Conservation (phyloP, 2,888 invertebrate genomes). For the Coleophora deauratella region DNA sequence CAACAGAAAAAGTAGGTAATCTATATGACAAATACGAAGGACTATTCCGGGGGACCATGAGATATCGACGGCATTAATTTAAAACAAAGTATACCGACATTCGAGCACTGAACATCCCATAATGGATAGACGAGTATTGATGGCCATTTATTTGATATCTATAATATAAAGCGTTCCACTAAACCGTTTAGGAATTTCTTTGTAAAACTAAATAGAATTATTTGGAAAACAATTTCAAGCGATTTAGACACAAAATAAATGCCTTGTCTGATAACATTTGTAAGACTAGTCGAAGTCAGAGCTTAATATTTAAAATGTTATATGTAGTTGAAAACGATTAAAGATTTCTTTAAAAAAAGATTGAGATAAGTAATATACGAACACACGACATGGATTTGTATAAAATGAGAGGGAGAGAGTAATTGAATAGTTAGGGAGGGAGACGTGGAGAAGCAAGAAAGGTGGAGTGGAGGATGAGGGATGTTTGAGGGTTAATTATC, state of each 20-base stretch:
- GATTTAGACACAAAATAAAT: not conserved
- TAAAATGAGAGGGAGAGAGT: too few relatives aligned
- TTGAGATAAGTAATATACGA: too few relatives aligned
- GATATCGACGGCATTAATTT: slow-evolving; percentile 51
- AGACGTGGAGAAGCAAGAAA: too few relatives aligned
- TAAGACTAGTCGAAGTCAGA: not conserved
- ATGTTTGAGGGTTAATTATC: too few relatives aligned
- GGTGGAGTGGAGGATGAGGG: too few relatives aligned
- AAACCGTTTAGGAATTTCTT: not conserved
- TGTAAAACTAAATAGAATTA: not conserved
- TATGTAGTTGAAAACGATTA: too few relatives aligned
- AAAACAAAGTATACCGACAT: slow-evolving; percentile 44
- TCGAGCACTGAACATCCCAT: slow-evolving; percentile 31
- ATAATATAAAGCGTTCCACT: slow-evolving; percentile 33
- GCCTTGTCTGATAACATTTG: not conserved
- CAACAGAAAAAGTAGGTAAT: slow-evolving; percentile 56
- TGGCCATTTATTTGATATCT: slow-evolving; percentile 39
- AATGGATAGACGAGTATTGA: slow-evolving; percentile 44
- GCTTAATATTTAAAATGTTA: too few relatives aligned
- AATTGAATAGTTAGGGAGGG: too few relatives aligned
- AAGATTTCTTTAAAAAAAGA: too few relatives aligned
- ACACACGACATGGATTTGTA: too few relatives aligned
- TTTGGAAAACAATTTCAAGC: not conserved
- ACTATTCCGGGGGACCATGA: slow-evolving; percentile 47
- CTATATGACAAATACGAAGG: slow-evolving; percentile 59